Base-by-base conservation (phyloP, 2,888 invertebrate genomes). In the Cantharis nigra region DNA sequence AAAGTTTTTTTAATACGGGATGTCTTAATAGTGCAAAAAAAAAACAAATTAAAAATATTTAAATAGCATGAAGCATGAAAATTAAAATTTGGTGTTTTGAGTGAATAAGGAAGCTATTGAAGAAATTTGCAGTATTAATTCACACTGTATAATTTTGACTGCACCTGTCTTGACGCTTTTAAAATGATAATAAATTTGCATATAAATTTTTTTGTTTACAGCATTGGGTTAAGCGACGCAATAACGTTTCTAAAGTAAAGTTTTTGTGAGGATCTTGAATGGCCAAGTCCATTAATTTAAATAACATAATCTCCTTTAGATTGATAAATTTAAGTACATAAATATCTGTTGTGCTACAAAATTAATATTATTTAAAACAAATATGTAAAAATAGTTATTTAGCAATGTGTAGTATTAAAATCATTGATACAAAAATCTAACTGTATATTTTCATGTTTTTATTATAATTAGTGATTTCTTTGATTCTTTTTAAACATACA, bases 271-370 rank as follows among this genome's bases (percentile, higher is more conserved):
- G 75, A 78, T 78, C 72, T 78, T 74, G 72, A 70, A 78, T 67
- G 78, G 75, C 70, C 69, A 67, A 78, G 78, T 76, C 78, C 78
- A 75, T 69, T 70, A 78, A 76, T 76, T 72, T 75, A 75, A 76
- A 75, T 76, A 76, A 76, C 78, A 78, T 78, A 78, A 76, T 78
- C 76, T 78, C 78, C 70, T 69, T 69, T 77, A 76, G 74, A 74
- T 71, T 69, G 72, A 85, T 87, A 86, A 85, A 83, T 83, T 86
- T 86, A 81, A 81, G 81, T 80, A 81, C 79, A 85, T 85, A 83
- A 49, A 49, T 87, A 85, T 86, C 84, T 87, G 87, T 87, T 87
- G 87, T 87, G 86, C 86, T 86, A 84, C 82, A 83, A 85, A 85
- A 79, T 72, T 78, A 78, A 76, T 79, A 74, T 75, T 85, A 82